Conservation (phyloP, 2,888 invertebrate genomes). For the Ophioninae sp. region DNA sequence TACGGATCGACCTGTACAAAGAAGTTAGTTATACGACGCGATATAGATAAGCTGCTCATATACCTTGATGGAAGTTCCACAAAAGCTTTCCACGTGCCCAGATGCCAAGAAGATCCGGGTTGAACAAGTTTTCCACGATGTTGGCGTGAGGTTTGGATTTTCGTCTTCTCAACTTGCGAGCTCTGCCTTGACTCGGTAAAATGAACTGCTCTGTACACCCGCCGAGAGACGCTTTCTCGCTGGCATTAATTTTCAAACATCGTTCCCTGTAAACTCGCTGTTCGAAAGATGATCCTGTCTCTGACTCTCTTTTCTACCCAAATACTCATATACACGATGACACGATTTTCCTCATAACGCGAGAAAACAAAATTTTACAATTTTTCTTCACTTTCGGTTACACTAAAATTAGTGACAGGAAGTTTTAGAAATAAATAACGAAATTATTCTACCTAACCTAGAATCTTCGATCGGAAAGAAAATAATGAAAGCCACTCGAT, state of each 20-base stretch:
- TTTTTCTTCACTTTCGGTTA: no score
- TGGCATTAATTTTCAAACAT: constrained; percentile 60
- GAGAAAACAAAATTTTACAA: no score
- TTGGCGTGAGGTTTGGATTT: constrained; percentile 38
- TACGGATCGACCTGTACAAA: constrained; percentile 17
- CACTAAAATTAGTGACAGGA: no score
- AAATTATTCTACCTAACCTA: no score
- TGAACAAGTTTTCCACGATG: constrained; percentile 55
- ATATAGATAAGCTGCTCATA: constrained; percentile 15
- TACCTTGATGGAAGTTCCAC: constrained; percentile 45
- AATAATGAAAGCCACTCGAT: no score
- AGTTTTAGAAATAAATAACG: no score
- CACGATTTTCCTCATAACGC: no score
- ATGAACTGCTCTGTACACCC: constrained; percentile 17
- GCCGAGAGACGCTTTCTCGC: constrained; percentile 45
- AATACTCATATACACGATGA: background rate
- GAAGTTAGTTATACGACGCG: background rate
- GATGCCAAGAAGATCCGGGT: constrained; percentile 54
- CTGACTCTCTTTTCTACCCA: background rate
- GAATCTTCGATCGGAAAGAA: no score
- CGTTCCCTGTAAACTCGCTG: constrained; percentile 32
- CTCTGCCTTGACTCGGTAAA: constrained; percentile 3
- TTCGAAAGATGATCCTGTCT: constrained; percentile 52
- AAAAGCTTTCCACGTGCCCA: constrained; percentile 59
- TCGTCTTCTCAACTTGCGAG: constrained; percentile 24